Percentiles rank a stretch among this genome's conserved stretches.
phyloP scores from a whole-genome alignment of 2,888 invertebrate genomes.

The Callimorpha dominula region DNA sequence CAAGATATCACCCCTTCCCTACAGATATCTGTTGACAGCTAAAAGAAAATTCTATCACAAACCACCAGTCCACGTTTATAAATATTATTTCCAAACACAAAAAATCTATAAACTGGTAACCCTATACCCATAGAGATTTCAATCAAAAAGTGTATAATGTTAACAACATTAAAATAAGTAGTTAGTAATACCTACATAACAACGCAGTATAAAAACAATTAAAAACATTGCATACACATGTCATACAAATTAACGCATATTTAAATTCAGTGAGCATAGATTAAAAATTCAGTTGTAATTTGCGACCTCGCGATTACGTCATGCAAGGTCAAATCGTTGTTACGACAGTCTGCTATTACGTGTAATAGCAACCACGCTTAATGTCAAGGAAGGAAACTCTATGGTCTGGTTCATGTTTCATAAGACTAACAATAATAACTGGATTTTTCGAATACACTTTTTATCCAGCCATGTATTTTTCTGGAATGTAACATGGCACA shows the following conservation, averaged over 20 bases:
- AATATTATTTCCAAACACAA: neutral
- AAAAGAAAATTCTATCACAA: no score
- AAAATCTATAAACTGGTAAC: neutral
- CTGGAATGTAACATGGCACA: neutral
- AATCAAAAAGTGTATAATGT: neutral
- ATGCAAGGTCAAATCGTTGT: constrained; percentile 45
- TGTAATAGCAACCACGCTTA: neutral
- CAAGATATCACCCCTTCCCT: no score
- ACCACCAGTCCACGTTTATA: neutral
- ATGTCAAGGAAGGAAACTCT: constrained; percentile 1
- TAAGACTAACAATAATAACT: neutral
- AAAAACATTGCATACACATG: constrained; percentile 1
- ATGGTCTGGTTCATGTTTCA: neutral
- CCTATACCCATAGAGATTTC: neutral
- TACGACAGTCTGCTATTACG: constrained; percentile 6
- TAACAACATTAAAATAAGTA: neutral
- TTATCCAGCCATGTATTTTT: no score
- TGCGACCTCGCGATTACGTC: constrained; percentile 56
- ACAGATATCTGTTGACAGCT: no score
- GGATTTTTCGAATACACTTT: neutral
- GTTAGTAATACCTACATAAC: neutral
- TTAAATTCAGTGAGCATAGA: constrained; percentile 45
- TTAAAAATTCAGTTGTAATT: constrained; percentile 43
- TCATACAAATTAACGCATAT: constrained; percentile 9
- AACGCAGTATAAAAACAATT: neutral